Conservation (phyloP, 2,888 invertebrate genomes). For the Eupelmus urozonus region DNA sequence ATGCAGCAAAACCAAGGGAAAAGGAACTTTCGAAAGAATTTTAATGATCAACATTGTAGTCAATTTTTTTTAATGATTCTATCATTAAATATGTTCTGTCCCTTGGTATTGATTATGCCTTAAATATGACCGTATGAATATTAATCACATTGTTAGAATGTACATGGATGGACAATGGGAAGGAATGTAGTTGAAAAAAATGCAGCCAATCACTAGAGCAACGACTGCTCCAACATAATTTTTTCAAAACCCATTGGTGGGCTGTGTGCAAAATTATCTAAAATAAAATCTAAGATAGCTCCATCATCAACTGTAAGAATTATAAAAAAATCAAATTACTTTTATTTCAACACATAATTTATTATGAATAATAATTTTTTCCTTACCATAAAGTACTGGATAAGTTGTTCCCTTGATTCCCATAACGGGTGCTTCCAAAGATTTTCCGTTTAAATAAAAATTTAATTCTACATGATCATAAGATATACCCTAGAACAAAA, state of each 20-base stretch:
- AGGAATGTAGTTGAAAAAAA: conserved; percentile 45
- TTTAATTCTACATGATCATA: conserved; percentile 98
- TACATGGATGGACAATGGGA: conserved; percentile 49
- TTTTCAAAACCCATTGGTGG: conserved; percentile 94
- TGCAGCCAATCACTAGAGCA: conserved; percentile 84
- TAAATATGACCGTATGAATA: conserved; percentile 36
- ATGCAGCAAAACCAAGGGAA: conserved; percentile 43
- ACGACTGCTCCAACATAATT: conserved; percentile 97
- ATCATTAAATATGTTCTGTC: conserved; percentile 24
- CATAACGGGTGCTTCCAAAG: conserved; percentile 89
- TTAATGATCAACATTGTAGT: conserved; percentile 24
- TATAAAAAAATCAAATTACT: conserved; percentile 25
- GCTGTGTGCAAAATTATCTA: conserved; percentile 91
- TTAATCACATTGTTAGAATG: conserved; percentile 40
- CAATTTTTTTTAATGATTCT: conserved; percentile 28
- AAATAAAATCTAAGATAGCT: conserved; percentile 95
- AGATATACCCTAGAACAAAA: conserved; percentile 85
- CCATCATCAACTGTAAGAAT: conserved; percentile 94
- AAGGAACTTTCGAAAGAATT: conserved; percentile 30
- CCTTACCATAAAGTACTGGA: conserved; percentile 95
- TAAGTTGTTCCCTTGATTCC: conserved; percentile 94
- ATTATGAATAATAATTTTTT: conserved; percentile 26
- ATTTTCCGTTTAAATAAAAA: conserved; percentile 95
- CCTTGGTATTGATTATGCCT: conserved; percentile 43
- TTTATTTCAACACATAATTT: conserved; percentile 31